Evolutionary conservation across 2,888 invertebrate genomes (phyloP), one percentile per base, ranked within the genome.

Genomic region (Hypomecis punctinalis): DNA sequence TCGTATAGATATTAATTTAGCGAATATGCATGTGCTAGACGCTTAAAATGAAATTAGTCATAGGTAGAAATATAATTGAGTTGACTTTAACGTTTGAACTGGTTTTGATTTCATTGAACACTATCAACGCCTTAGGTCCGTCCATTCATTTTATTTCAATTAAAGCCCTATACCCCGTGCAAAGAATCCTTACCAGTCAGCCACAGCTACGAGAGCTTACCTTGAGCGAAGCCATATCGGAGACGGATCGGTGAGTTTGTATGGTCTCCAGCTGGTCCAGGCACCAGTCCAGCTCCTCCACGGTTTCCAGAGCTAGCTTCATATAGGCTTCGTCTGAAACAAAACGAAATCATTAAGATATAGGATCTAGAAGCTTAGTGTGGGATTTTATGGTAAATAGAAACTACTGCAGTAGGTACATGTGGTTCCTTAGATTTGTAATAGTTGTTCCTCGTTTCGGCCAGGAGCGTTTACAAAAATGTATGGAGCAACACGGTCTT

Each of bases 221-320:
- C 97, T 99, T 99, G 84, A 98, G 96, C 76, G 99, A 99, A 83
- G 99, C 99, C 99, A 99, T 99, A 91, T 99, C 99, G 72, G 98
- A 99, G 79, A 99, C 99, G 81, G 99, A 99, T 86, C 99, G 96
- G 93, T 99, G 99, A 69, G 99, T 99, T 94, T 99, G 99, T 89
- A 99, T 99, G 75, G 99, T 99, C 94, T 99, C 99, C 92, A 99
- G 94, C 94, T 99, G 99, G 94, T 99, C 99, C 93, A 99, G 94
- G 89, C 99, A 99, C 99, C 99, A 99, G 94, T 99, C 99, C 91
- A 99, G 94, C 94, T 99, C 99, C 89, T 99, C 99, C 93, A 99
- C 96, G 51, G 99, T 99, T 90, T 99, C 99, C 90, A 97, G 94
- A 65, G 99, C 98, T 89, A 99, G 94, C 91, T 98, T 98, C 94